Conservation (phyloP, 2,888 invertebrate species). For the Strigamia crassipes region DNA sequence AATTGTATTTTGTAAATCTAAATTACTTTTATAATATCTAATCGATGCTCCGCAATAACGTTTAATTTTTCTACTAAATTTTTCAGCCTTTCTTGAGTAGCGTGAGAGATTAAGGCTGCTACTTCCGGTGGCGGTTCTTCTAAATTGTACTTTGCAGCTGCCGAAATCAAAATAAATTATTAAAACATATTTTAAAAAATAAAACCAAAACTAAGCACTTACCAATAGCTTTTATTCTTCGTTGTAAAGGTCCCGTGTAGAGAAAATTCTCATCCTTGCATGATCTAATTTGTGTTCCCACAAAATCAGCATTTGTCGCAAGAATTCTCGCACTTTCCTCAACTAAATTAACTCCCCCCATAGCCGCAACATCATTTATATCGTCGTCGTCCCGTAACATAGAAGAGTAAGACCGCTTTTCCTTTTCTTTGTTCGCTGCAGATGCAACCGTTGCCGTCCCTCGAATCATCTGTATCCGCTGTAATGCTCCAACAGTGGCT, state of each 20-base stretch:
- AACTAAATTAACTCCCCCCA: constrained; percentile 97
- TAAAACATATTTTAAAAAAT: background rate
- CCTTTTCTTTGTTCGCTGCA: constrained; percentile 68
- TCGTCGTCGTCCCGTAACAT: constrained; percentile 79
- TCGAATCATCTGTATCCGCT: constrained; percentile 44
- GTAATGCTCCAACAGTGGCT: constrained; percentile 45
- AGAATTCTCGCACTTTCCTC: constrained; percentile 95
- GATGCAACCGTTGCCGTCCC: constrained; percentile 45
- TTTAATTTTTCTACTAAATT: constrained; percentile 88
- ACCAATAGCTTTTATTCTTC: constrained; percentile 71
- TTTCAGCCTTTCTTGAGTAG: constrained; percentile 89
- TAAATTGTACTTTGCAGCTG: constrained; percentile 71
- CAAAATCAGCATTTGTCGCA: constrained; percentile 80
- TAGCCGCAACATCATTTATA: constrained; percentile 97
- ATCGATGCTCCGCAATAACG: constrained; percentile 90
- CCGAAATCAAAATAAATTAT: constrained; percentile 48
- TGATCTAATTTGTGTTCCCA: constrained; percentile 84
- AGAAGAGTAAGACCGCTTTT: constrained; percentile 66
- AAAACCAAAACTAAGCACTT: constrained; percentile 13
- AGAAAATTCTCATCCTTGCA: constrained; percentile 92
- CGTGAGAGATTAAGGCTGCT: constrained; percentile 88
- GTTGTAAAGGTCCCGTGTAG: constrained; percentile 70
- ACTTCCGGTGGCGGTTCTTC: constrained; percentile 86
- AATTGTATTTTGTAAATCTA: too few relatives aligned
- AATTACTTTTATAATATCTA: constrained; percentile 85